phyloP scores from a whole-genome alignment of 2,888 invertebrate genomes.

The Metallyticus violacea region DNA sequence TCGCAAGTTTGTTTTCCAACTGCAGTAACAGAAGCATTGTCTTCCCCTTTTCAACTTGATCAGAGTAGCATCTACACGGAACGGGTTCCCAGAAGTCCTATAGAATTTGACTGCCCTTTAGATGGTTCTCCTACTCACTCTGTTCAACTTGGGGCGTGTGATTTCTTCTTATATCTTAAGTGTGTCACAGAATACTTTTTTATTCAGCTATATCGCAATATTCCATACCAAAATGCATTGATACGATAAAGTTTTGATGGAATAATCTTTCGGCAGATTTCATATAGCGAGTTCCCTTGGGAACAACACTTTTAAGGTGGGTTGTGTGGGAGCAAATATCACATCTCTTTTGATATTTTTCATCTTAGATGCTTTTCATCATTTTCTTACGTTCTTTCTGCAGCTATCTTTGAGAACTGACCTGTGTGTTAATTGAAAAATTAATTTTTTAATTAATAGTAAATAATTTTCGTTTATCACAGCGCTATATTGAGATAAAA shows the following conservation, averaged over 20 bases:
- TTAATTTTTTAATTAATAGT: no score
- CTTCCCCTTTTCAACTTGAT: background rate
- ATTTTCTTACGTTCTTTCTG: no score
- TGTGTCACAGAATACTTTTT: background rate
- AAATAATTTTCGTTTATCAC: no score
- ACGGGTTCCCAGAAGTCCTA: slow-evolving; percentile 27
- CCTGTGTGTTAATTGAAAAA: no score
- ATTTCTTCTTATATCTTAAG: background rate
- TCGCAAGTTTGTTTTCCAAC: slow-evolving; percentile 8
- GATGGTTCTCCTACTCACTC: background rate
- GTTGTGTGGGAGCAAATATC: no score
- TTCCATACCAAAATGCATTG: background rate
- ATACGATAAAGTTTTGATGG: background rate
- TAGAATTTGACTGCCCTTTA: slow-evolving; percentile 14
- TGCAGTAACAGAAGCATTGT: background rate
- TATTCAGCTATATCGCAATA: background rate
- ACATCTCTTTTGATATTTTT: no score
- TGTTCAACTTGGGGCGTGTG: background rate
- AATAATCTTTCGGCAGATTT: background rate
- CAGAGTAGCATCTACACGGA: background rate
- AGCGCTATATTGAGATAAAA: no score
- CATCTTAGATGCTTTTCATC: no score
- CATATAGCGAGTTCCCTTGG: background rate
- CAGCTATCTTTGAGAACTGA: no score
- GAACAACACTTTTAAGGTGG: background rate